Evolutionary conservation across 2,888 invertebrate genomes (phyloP), one percentile per base, ranked within the genome.

Genomic region (Chrysolina oricalcia): DNA sequence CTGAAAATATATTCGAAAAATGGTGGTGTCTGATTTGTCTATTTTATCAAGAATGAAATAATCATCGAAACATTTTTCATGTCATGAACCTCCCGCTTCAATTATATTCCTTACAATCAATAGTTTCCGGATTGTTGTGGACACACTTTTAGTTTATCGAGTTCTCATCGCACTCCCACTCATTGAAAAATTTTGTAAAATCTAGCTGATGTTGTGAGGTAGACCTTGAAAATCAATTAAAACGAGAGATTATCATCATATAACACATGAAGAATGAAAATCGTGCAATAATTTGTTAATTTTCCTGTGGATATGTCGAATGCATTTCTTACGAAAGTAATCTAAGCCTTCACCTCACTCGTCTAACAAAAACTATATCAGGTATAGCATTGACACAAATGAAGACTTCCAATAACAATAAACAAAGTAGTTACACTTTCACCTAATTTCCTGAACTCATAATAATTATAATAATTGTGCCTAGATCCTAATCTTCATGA

Each of bases 341-440:
- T 59, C 27, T 15, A 11, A 17, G 15, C 35, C 59, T 59, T 59
- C n/a, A 27, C n/a, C 17, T 27, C n/a, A 35, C 35, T 59, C 6
- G 8, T 27, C 9, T 19, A 2, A n/a, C 50, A 50, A 1, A 9
- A 27, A 59, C 13, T 59, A 27, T 59, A 17, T 10, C 46, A 13
- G 6, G 3, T 13, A 13, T 27, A 66, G 19, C 65, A 66, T 66
- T 40, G 27, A 23, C 35, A 50, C 50, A 50, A 35, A 67, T 50
- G 67, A 68, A 50, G 8, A 35, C 35, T 56, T 40, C 19, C 53
- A 53, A 68, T 68, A 68, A 53, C 50, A 53, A 68, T 59, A 35
- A 68, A n/a, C 53, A 19, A 68, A 53, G 50, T 21, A 17, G 15
- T 48, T n/a, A 68, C 40, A 68, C 68, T 68, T 68, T 68, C 68